Evolutionary conservation across 2,113 vertebrate genomes (phyloP), one percentile per base, ranked within the genome.

Genomic region (Grammomys dolichurus): DNA sequence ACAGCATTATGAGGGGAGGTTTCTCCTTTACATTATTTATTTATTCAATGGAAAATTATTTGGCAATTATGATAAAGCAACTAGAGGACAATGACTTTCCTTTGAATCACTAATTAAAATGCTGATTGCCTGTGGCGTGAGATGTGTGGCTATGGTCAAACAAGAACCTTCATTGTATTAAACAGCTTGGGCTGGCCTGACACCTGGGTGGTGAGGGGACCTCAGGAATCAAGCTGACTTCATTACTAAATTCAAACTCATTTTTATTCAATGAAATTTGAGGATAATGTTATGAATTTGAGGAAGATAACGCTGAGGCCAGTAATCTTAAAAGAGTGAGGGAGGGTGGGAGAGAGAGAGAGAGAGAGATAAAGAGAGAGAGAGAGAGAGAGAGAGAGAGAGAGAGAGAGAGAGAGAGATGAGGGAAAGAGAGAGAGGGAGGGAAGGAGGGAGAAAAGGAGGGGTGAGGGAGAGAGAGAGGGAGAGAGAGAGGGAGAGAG

Each of bases 51-150:
- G 98, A 98, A 99, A 99, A 99, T 99, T 98, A 99, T 99, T 98
- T 98, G 98, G 98, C 99, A 98, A 99, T 98, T 99, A 98, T 99
- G 98, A 98, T 98, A 98, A 98, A 98, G 98, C 98, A 98, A 98
- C 98, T 98, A 98, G 98, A 98, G 92, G 97, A 99, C 98, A 98
- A 98, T 99, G 98, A 98, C 98, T 98, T 99, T 98, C 98, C 97
- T 99, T 99, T 99, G 98, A 98, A 98, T 99, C 98, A 97, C 98
- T 98, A 99, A 99, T 99, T 99, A 99, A 98, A 99, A 99, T 98
- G 98, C 98, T 99, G 98, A 99, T 98, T 98, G 99, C 98, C 98
- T 98, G 98, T 98, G 98, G 98, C 99, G 98, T 98, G 98, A 99
- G 98, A 99, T 97, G 91, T 98, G 98, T 98, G 98, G 98, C 98